Evolutionary conservation across 1,140 invertebrate genomes (phyloP).

Genomic region (Dufourea novaeangliae): DNA sequence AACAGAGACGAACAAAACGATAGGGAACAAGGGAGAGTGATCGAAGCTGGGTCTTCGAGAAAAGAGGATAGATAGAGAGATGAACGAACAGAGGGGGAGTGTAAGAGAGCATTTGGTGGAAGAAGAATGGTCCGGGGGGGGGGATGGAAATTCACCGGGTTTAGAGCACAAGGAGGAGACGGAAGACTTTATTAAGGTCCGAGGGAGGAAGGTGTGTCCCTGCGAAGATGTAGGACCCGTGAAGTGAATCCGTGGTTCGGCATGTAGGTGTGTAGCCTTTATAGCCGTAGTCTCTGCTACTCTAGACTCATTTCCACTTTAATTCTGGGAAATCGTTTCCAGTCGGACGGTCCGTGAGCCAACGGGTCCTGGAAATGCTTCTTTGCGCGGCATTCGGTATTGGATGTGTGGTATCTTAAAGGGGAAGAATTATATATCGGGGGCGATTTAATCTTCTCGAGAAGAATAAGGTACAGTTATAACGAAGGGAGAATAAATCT

Average conservation of each 20-base stretch:
- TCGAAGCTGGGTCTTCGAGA: neutral
- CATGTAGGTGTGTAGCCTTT: slow-evolving; percentile 11
- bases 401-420: neutral
- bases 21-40: slow-evolving; percentile 9
- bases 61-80: neutral
- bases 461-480: no score
- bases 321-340: slow-evolving; percentile 1
- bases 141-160: slow-evolving; percentile 67
- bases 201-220: slow-evolving; percentile 24
- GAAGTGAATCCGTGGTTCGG: slow-evolving; percentile 47
- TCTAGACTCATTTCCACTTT: slow-evolving; percentile 21
- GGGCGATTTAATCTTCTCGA: no score
- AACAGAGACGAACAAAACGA: neutral
- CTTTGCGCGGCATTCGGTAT: neutral
- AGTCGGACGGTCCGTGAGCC: neutral
- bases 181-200: slow-evolving; percentile 73
- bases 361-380: neutral
- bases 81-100: neutral
- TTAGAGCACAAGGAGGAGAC: slow-evolving; percentile 38
- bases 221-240: slow-evolving; percentile 53
- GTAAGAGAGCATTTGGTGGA: slow-evolving; percentile 33
- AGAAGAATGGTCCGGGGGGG: slow-evolving; percentile 57
- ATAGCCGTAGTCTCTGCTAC: neutral
- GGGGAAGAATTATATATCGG: no score
- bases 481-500: no score